Evolutionary conservation across 2,888 invertebrate species (phyloP), one percentile per base, ranked within the genome.

Genomic region (Omphaloscelis lunosa): DNA sequence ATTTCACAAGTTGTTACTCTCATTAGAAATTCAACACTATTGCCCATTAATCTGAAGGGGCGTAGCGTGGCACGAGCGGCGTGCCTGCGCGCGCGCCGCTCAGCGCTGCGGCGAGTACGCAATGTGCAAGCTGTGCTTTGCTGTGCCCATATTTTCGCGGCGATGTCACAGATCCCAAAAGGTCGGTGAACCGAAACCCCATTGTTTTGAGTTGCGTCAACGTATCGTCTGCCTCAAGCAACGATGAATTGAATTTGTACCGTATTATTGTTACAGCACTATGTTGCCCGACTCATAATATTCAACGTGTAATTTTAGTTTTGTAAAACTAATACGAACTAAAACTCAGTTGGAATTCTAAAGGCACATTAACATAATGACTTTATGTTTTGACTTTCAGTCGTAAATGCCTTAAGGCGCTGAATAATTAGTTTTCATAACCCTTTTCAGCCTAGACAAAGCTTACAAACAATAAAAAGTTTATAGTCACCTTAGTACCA

Each of bases 121-220:
- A 93, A 91, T 86, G 90, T 89, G 90, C 89, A 85, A 92, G 90
- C 91, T 91, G 90, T 88, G 91, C 83, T 83, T 70, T 91, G 91
- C 91, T 94, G 93, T 94, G 93, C 94, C 93, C 94, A 95, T 95
- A 96, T 95, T 96, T 96, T 95, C 93, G 93, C 94, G 90, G 91
- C 95, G 94, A 94, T 96, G 96, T 96, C 96, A 96, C 95, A 95
- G 94, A 93, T 94, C 93, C 93, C 91, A 89, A 95, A 95, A 96
- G 96, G 96, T 96, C 95, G 92, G 90, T 94, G 95, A 96, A 95
- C 95, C 91, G 91, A 94, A 94, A 94, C 93, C 93, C 95, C 93
- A 96, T 96, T 96, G 96, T 96, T 94, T 94, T 91, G 93, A 90
- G 93, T 96, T 96, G 96, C 96, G 95, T 95, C 95, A 96, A 93